Evolutionary conservation across 2,888 invertebrate species (phyloP).

Genomic region (Mimas tiliae): DNA sequence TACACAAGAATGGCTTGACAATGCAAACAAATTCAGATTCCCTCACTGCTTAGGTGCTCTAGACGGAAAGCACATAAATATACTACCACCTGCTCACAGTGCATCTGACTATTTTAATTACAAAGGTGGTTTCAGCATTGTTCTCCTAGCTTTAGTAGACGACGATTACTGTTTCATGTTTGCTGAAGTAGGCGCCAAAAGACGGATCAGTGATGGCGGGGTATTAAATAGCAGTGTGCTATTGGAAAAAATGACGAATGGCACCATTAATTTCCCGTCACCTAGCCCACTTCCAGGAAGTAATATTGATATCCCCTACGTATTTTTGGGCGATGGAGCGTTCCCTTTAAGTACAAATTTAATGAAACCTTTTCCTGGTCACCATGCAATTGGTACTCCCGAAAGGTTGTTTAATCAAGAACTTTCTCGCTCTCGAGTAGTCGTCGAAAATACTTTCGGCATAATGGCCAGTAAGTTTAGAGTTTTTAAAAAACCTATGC

Average conservation of each 20-base stretch:
- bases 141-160: conserved; percentile 38
- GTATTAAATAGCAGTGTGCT: conserved; percentile 27
- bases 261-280: not conserved
- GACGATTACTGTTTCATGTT: conserved; percentile 39
- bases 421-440: not conserved
- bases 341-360: not conserved
- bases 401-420: conserved; percentile 6
- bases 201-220: conserved; percentile 41
- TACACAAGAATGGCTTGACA: not conserved
- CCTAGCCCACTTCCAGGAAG: not conserved
- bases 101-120: conserved; percentile 45
- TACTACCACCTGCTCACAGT: not conserved
- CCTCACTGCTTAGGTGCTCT: not conserved
- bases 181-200: conserved; percentile 39
- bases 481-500: conserved; percentile 34
- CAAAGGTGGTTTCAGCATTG: conserved; percentile 41
- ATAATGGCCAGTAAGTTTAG: conserved; percentile 33
- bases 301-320: not conserved
- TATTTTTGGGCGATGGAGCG: not conserved
- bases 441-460: conserved; percentile 1
- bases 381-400: not conserved
- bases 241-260: not conserved
- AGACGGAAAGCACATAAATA: conserved; percentile 2
- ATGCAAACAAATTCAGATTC: not conserved
- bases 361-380: not conserved